Conservation (phyloP, 2,113 vertebrate genomes). For the Indri indri region DNA sequence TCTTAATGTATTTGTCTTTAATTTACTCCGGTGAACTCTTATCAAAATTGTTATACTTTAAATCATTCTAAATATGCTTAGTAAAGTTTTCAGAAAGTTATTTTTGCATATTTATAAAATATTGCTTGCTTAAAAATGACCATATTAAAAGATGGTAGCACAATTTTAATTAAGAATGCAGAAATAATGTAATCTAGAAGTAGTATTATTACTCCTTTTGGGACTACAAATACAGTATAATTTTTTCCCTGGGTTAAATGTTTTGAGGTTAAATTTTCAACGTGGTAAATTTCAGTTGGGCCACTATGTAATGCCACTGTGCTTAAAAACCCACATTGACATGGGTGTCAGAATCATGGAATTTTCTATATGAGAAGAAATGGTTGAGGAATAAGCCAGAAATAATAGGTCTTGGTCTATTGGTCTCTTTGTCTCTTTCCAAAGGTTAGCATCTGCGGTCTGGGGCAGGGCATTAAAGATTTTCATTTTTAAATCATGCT, state of each 20-base stretch:
- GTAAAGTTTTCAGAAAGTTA: background rate
- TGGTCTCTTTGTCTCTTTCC: background rate
- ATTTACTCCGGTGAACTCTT: background rate
- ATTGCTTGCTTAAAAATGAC: background rate
- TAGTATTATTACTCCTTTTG: background rate
- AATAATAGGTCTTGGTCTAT: background rate
- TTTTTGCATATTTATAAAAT: background rate
- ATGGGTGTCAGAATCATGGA: background rate
- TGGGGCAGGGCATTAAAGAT: background rate
- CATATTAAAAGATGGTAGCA: background rate
- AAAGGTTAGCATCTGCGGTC: background rate
- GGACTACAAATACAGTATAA: background rate
- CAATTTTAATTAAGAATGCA: background rate
- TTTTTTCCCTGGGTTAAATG: background rate
- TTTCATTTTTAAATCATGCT: background rate
- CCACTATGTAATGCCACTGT: background rate
- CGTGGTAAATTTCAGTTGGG: background rate
- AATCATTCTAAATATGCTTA: background rate
- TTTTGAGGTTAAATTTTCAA: background rate
- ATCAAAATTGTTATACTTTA: background rate
- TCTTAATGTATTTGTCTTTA: background rate
- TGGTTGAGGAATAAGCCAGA: background rate
- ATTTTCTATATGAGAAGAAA: background rate
- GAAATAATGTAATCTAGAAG: background rate
- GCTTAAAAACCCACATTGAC: background rate